These are phyloP conservation scores for Antedon mediterranea DNA, from an alignment of 53 echinoderm and acorn worm genomes.

Conservation along the genomic window DNA sequence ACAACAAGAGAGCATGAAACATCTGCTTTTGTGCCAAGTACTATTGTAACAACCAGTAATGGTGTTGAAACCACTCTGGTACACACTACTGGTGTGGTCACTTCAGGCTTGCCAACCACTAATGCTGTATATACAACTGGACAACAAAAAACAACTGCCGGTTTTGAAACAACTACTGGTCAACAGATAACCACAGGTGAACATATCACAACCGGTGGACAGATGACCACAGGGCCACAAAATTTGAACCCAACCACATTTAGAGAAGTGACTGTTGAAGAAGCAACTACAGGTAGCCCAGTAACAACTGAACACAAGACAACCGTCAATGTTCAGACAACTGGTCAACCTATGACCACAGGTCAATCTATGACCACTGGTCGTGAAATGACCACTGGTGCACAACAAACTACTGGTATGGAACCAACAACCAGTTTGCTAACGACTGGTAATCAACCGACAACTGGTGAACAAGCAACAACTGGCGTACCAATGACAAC, in stretches of 20 bases:
- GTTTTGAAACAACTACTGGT: not conserved
- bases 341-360: not conserved
- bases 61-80: not conserved
- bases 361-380: not conserved
- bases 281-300: no score
- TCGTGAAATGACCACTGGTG: not conserved
- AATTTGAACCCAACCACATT: not conserved
- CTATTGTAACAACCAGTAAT: not conserved
- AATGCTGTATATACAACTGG: not conserved
- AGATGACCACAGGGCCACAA: not conserved
- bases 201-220: not conserved
- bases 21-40: not conserved
- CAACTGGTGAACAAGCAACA: not conserved
- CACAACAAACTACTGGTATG: slow-evolving; percentile 7
- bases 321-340: not conserved
- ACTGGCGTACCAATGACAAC: not conserved
- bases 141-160: not conserved
- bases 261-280: no score
- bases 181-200: not conserved
- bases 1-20: not conserved
- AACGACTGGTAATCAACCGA: slow-evolving; percentile 5
- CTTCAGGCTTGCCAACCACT: not conserved
- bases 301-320: not conserved
- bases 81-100: not conserved
- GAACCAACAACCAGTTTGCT: not conserved